Base-by-base conservation (phyloP, 2,797 vertebrate genomes). In the Hydrocynus forskahlii region DNA sequence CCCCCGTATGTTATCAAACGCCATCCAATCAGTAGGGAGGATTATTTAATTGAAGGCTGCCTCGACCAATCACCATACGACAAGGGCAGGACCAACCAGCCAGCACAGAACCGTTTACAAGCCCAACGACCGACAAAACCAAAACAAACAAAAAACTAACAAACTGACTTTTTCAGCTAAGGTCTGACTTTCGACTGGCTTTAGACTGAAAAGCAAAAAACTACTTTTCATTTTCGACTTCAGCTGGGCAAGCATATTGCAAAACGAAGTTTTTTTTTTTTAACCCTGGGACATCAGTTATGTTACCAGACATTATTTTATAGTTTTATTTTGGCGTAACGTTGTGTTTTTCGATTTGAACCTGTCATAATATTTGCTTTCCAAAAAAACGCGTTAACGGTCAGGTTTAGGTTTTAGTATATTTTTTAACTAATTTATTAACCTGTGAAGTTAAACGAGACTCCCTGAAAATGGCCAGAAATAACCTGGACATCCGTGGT, bases 21-120 rank as follows among this genome's bases (percentile, higher is more conserved):
- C 0, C n/a, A 40, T 57, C 84, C 76, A 86, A 80, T 87, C 74
- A 78, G 70, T 43, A 16, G 19, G n/a, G 4, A 52, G 1, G 0
- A 19, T 7, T 63, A 38, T n/a, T 38, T 16, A 16, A 7, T 43
- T 7, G 16, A 57, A 4, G 8, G 23, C 1, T 40, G 12, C 3
- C 5, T 14, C 1, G 67, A 52, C 87, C 86, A 88, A 85, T 86
- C 29, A 5, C 7, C 10, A 63, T 73, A 59, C 13, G 40, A 2
- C 9, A 7, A 45, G 43, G 83, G 85, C 75, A 82, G 84, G 72
- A 14, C 43, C 16, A n/a, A 19, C 48, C 17, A 67, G 50, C 4
- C 8, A 81, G 63, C 77, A 48, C 35, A 48, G 35, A 35, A 17
- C 14, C 52, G 70, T 57, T 73, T 38, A 73, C 40, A 72, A 72